These are phyloP conservation scores for Mythimna ferrago DNA, from an alignment of 2,888 invertebrate species.

Conservation along the genomic window DNA sequence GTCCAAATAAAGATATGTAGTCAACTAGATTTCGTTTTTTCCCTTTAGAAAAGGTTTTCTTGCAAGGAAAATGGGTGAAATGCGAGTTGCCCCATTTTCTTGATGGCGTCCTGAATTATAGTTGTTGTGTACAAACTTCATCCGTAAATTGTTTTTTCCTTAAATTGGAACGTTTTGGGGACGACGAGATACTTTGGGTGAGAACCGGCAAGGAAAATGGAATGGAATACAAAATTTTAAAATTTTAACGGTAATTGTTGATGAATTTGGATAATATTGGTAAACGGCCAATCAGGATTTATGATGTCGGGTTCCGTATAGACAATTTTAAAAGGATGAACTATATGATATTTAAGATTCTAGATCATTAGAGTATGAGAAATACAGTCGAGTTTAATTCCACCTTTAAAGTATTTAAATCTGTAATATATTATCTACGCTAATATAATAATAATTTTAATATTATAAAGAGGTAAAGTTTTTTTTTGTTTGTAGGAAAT, in stretches of 20 bases:
- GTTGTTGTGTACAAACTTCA: conserved; percentile 51
- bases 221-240: conserved; percentile 4
- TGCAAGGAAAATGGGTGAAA: conserved; percentile 61
- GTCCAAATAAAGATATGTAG: conserved; percentile 86
- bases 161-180: conserved; percentile 24
- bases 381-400: not conserved
- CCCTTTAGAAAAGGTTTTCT: conserved; percentile 71
- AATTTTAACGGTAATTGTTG: conserved; percentile 14
- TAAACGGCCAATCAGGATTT: not conserved
- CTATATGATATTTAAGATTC: not conserved
- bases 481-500: no score
- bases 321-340: not conserved
- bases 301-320: conserved; percentile 17
- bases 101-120: conserved; percentile 59
- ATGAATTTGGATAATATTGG: conserved; percentile 2
- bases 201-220: conserved; percentile 17
- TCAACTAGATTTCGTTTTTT: conserved; percentile 64
- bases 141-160: conserved; percentile 49
- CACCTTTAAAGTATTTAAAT: no score
- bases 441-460: no score
- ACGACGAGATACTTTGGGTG: conserved; percentile 8
- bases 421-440: no score
- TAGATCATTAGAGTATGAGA: conserved; percentile 9
- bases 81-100: conserved; percentile 56
- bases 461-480: no score